Evolutionary conservation across 2,888 invertebrate genomes (phyloP).

Genomic region (Mechanitis mazaeus): DNA sequence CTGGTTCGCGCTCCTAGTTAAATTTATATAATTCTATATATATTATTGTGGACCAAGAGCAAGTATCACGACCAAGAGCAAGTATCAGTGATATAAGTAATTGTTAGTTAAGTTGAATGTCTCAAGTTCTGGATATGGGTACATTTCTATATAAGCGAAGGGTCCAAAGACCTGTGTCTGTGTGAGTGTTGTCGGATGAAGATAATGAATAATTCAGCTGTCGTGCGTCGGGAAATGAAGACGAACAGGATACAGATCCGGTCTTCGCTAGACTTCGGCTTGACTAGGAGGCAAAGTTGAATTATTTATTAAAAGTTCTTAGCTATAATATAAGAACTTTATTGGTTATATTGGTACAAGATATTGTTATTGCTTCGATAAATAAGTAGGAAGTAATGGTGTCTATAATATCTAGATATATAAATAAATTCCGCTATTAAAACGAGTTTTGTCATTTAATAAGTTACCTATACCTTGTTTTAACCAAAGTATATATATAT

Average conservation of each 20-base stretch:
- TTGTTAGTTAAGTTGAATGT: not conserved
- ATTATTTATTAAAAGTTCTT: constrained; percentile 28
- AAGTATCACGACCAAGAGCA: no score
- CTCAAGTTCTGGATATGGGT: constrained; percentile 7
- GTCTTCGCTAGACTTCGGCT: constrained; percentile 40
- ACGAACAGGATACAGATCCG: constrained; percentile 67
- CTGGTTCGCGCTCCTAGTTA: no score
- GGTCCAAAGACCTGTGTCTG: constrained; percentile 15
- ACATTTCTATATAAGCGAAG: constrained; percentile 15
- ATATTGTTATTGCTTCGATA: no score
- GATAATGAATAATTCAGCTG: constrained; percentile 58
- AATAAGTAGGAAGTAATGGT: no score
- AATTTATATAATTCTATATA: no score
- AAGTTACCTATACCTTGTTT: no score
- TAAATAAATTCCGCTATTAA: no score
- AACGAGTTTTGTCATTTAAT: no score
- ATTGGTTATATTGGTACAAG: constrained; percentile 5
- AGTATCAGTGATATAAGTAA: no score
- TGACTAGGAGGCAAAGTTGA: constrained; percentile 23
- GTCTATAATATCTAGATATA: no score
- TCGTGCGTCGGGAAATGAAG: constrained; percentile 44
- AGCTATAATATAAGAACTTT: constrained; percentile 19
- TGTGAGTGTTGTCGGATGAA: constrained; percentile 22
- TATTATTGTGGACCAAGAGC: no score
- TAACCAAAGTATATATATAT: no score